Base-by-base conservation (phyloP, 2,888 invertebrate genomes). In the Morpho deidamia region DNA sequence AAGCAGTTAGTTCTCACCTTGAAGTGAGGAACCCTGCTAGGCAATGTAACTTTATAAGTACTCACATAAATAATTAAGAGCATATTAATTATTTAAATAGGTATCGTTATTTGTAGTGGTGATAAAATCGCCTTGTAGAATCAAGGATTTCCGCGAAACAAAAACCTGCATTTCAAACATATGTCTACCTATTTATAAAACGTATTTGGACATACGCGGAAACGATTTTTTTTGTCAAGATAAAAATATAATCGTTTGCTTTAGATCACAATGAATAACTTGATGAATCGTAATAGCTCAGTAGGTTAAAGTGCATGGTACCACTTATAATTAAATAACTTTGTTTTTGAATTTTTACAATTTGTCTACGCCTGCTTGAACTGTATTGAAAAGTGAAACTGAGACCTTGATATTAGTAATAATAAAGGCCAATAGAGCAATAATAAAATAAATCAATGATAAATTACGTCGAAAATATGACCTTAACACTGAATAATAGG, bases 371-470 rank as follows among this genome's bases (percentile, higher is more conserved):
- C 5, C 23, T 23, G 23, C 23, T 23, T 23, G 5, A 23, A 23
- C 23, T 23, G 7, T 35, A 50, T 38, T 38, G 44, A 50, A 50
- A 43, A 50, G 50, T 44, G 50, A 50, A 50, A 50, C 50, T 44
- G 44, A 32, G 38, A 44, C 48, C 53, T 53, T 47, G 53, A 53
- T 48, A 39, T 43, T 53, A 37, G n/a, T 32, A 37, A 34, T n/a
- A 39, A 33, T 33, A 43, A 53, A 53, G 47, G 53, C 48, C 47
- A 42, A 9, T 34, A 48, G 23, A 53, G 38, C 43, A 44, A 50
- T 37, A 37, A 44, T 50, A 48, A 37, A 40, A n/a, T 37, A 41
- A 38, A n/a, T 9, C 11, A 51, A 40, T 53, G 47, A 46, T 44
- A n/a, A 34, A 33, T 38, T 37, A 42, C 11, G 35, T 34, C 32